Base-by-base conservation (phyloP, 2,113 vertebrate species). In the Tenebrosternarchus preto region DNA sequence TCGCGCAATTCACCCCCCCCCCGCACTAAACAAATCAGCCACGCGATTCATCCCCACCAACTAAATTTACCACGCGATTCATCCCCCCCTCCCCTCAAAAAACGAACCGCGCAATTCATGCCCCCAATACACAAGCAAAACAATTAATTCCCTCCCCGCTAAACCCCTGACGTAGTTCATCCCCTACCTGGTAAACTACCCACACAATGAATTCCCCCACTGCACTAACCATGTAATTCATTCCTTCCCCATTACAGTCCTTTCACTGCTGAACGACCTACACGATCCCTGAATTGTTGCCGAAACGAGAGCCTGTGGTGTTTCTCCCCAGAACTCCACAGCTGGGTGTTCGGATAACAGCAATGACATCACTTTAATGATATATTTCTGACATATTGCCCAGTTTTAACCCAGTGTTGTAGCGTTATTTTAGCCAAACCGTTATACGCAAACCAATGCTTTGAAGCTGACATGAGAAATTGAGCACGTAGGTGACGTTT, bases 91-190 rank as follows among this genome's bases (percentile, higher is more conserved):
- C n/a, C n/a, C n/a, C n/a, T n/a, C n/a, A n/a, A n/a, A n/a, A 36
- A 50, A 15, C 43, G 12, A 50, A 50, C 43, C 11, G 15, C 43
- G 15, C 15, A 9, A 50, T 9, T 50, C 43, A 50, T 50, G 5
- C 39, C 39, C 11, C 39, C 39, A 46, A 4, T 46, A 46, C 39
- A 46, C 5, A 8, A 46, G 9, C 39, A 8, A 46, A 1, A 9
- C 39, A 46, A 46, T 46, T 43, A 50, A 73, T 20, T 66, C 22
- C 31, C 55, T 22, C 56, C 60, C 60, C 50, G 53, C 72, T 59
- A 33, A 76, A 57, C 39, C 9, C n/a, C n/a, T n/a, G n/a, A n/a
- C 55, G 4, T 19, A 17, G 16, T 56, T 56, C 55, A 56, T 19
- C 20, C 20, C 15, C 55, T 4, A 12, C 55, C n/a, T n/a, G n/a